Percentiles rank a stretch among this genome's conserved stretches.
Evolutionary conservation across 2,113 vertebrate genomes (phyloP).

Genomic region (Mugil cephalus): DNA sequence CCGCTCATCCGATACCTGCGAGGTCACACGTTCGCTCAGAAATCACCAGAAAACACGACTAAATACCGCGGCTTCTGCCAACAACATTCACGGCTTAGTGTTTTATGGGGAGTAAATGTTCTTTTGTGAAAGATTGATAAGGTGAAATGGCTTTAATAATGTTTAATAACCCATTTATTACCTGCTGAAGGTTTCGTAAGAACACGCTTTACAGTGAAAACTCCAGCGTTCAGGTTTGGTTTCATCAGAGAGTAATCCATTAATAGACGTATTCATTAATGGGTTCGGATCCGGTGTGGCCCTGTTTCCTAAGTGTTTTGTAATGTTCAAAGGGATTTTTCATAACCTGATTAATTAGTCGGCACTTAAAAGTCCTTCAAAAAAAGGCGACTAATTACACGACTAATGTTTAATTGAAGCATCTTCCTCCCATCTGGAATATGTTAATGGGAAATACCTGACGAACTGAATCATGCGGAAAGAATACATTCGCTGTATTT

Average conservation of each 20-base stretch:
- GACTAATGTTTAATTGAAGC: neutral
- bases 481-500: neutral
- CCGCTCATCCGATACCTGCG: conserved; percentile 93
- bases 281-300: neutral
- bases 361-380: neutral
- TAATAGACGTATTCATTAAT: neutral
- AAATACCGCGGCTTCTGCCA: conserved; percentile 26
- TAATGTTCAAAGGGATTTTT: neutral
- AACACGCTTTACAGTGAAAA: too few species aligned
- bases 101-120: neutral
- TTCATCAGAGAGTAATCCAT: neutral
- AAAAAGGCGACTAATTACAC: neutral
- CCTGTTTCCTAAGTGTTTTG: neutral
- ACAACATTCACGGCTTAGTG: neutral
- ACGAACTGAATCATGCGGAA: neutral
- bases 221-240: neutral
- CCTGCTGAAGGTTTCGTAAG: too few species aligned
- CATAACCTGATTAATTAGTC: neutral
- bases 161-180: neutral
- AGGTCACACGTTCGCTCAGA: conserved; percentile 42
- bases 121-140: too few species aligned
- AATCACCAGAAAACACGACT: neutral
- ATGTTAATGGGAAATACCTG: neutral
- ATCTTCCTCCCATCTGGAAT: neutral
- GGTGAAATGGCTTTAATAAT: neutral